A percentile compares a stretch with the other conserved stretches of the same genome.
phyloP scores from a whole-genome alignment of 2,888 invertebrate species.

The Pharmacophagus antenor region DNA sequence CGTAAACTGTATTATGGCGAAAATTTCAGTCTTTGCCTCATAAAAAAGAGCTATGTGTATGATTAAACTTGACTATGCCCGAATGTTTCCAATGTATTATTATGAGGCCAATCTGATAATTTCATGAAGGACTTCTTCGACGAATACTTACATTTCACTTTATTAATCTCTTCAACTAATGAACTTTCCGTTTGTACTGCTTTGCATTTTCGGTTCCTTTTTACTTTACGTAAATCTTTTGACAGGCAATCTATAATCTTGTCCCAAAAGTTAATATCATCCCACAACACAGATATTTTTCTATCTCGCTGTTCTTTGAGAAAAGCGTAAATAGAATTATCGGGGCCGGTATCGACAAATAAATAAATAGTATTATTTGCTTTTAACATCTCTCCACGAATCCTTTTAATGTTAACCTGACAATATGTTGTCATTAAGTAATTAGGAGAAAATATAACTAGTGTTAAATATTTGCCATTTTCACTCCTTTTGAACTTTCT shows the following conservation, averaged over 20 bases:
- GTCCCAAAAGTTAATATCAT: constrained; percentile 64
- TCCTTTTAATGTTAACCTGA: constrained; percentile 69
- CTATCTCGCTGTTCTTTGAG: constrained; percentile 66
- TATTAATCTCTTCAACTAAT: constrained; percentile 29
- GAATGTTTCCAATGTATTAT: constrained; percentile 49
- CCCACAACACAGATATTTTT: constrained; percentile 59
- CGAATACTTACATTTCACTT: constrained; percentile 39
- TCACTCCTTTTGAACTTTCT: constrained; percentile 43
- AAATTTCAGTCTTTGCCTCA: constrained; percentile 79
- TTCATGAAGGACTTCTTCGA: constrained; percentile 47
- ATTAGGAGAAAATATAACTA: constrained; percentile 68
- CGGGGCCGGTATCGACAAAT: constrained; percentile 64
- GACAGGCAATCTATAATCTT: constrained; percentile 50
- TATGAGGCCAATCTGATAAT: constrained; percentile 49
- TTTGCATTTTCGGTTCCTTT: constrained; percentile 30
- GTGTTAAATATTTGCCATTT: constrained; percentile 44
- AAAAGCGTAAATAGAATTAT: constrained; percentile 71
- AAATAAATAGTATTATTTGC: constrained; percentile 62
- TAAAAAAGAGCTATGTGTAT: constrained; percentile 50
- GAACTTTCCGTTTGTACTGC: constrained; percentile 28
- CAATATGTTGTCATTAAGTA: constrained; percentile 65
- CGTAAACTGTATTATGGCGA: constrained; percentile 47
- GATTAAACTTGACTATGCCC: constrained; percentile 67
- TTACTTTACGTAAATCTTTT: constrained; percentile 36
- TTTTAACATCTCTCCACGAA: constrained; percentile 65